A percentile compares a stretch with the other conserved stretches of the same genome.
Evolutionary conservation across 1,140 invertebrate genomes (phyloP).

Genomic region (Drosophila navojoa): DNA sequence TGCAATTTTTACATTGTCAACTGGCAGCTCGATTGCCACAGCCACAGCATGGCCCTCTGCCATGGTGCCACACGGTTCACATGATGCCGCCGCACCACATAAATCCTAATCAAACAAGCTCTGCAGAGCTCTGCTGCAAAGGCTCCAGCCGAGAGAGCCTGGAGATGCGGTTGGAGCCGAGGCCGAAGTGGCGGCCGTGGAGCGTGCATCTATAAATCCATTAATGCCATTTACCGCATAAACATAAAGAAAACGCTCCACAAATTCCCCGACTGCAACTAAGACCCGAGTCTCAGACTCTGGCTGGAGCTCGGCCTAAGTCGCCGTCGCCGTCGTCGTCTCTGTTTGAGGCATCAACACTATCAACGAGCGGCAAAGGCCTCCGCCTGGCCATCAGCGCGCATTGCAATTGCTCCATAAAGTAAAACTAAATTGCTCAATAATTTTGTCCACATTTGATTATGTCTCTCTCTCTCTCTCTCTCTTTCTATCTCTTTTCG

Average conservation of each 20-base stretch:
- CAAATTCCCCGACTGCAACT: constrained; percentile 19
- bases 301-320: neutral
- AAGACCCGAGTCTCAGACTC: too few species aligned
- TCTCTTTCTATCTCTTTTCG: too few species aligned
- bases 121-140: neutral
- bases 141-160: neutral
- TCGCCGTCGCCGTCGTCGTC: neutral
- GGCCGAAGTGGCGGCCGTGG: neutral
- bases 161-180: too few species aligned
- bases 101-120: constrained; percentile 72
- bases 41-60: neutral
- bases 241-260: constrained; percentile 72
- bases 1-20: constrained; percentile 17
- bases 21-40: neutral
- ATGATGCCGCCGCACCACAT: constrained; percentile 52
- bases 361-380: constrained; percentile 6
- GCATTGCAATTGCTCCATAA: constrained; percentile 78
- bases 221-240: constrained; percentile 82
- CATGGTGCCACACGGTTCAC: constrained; percentile 11
- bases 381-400: constrained; percentile 26
- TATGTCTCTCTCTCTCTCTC: constrained; percentile 56
- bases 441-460: constrained; percentile 83
- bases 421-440: constrained; percentile 83
- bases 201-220: constrained; percentile 77
- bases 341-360: constrained; percentile 51